Evolutionary conservation across 92 coral and sea anemone species (phyloP).

Genomic region (Scolanthus callimorphus): DNA sequence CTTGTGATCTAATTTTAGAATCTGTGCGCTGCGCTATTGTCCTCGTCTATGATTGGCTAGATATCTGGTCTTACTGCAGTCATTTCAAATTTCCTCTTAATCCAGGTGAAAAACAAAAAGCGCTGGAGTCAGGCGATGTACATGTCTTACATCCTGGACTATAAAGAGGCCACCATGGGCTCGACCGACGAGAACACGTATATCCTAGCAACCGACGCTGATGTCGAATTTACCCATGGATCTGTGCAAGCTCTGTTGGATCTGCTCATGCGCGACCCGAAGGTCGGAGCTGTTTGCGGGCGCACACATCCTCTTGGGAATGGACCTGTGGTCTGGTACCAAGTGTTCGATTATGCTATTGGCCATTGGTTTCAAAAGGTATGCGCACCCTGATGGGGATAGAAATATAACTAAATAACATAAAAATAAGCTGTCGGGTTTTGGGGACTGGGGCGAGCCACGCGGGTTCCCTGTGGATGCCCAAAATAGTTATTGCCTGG

Average conservation of each 20-base stretch:
- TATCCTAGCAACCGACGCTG: constrained; percentile 96
- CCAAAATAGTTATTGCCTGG: no score
- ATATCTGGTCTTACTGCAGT: neutral
- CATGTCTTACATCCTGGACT: constrained; percentile 95
- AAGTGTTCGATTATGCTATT: constrained; percentile 94
- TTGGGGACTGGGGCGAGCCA: no score
- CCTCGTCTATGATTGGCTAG: neutral
- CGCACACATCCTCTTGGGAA: constrained; percentile 93
- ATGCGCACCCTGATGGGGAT: no score
- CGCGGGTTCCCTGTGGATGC: no score
- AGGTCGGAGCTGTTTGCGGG: constrained; percentile 92
- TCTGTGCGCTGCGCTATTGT: neutral
- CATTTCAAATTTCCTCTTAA: neutral
- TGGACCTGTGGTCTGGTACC: constrained; percentile 98
- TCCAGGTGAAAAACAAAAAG: constrained; percentile 90
- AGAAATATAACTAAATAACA: no score
- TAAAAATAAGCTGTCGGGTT: no score
- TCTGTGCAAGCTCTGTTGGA: constrained; percentile 94
- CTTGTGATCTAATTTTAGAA: neutral
- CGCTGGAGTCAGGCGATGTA: constrained; percentile 99
- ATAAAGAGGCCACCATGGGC: constrained; percentile 49
- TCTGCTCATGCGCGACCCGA: constrained; percentile 76
- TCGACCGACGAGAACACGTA: constrained; percentile 88
- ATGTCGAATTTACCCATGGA: constrained; percentile 83
- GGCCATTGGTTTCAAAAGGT: constrained; percentile 99